Evolutionary conservation across 2,888 invertebrate species (phyloP).

Genomic region (Serripes groenlandicus): DNA sequence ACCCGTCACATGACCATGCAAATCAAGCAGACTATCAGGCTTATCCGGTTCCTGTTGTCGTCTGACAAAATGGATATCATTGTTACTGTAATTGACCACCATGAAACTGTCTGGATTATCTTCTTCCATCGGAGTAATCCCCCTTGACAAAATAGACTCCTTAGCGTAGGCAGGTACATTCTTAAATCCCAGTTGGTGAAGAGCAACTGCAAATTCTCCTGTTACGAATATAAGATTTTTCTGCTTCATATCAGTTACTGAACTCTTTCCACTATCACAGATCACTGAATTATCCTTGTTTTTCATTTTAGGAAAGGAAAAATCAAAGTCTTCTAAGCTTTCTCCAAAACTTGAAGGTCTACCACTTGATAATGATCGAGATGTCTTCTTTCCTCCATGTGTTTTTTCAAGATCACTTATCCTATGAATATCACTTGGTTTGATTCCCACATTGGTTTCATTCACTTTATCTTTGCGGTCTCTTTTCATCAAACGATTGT

Average conservation of each 20-base stretch:
- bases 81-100: conserved; percentile 78
- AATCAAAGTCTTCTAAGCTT: background rate
- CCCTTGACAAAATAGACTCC: conserved; percentile 49
- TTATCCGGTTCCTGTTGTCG: conserved; percentile 87
- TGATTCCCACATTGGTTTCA: no score
- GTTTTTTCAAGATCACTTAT: no score
- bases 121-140: conserved; percentile 47
- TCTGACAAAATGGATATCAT: conserved; percentile 72
- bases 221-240: conserved; percentile 77
- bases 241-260: background rate
- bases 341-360: background rate
- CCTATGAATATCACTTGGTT: no score
- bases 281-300: background rate
- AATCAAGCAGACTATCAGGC: conserved; percentile 93
- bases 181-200: conserved; percentile 78
- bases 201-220: conserved; percentile 78
- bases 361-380: background rate
- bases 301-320: background rate
- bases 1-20: conserved; percentile 94
- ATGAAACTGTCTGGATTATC: conserved; percentile 70
- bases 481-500: no score
- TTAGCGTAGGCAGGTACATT: conserved; percentile 65
- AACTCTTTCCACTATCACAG: background rate
- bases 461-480: no score
- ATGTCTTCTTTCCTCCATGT: no score